A percentile compares a stretch with the other conserved stretches of the same genome.
These are phyloP conservation scores for Strigops habroptila DNA, from an alignment of 2,113 vertebrate genomes.

Conservation along the genomic window DNA sequence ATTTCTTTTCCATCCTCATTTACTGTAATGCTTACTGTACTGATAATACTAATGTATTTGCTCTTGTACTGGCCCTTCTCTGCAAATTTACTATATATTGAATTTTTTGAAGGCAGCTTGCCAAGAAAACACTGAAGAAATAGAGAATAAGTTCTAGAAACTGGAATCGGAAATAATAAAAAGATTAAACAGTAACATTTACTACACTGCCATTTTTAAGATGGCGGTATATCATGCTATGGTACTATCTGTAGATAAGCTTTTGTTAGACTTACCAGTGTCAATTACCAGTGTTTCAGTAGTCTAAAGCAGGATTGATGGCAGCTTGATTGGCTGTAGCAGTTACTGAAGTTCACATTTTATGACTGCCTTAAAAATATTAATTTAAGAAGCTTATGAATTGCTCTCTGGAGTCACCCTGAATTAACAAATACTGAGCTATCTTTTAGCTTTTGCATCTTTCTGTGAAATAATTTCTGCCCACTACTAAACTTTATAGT, in stretches of 20 bases:
- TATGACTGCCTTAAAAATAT: conserved; percentile 61
- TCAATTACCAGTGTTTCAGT: conserved; percentile 32
- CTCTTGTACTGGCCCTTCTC: background rate
- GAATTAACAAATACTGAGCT: conserved; percentile 49
- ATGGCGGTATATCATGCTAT: background rate
- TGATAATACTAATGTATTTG: background rate
- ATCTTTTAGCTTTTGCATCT: background rate
- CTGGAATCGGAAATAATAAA: background rate
- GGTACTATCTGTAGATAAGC: conserved; percentile 9
- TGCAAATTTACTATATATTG: background rate
- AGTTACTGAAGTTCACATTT: conserved; percentile 63
- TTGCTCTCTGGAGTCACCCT: conserved; percentile 37
- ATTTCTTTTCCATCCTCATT: background rate
- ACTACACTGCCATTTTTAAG: background rate
- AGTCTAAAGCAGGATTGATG: conserved; percentile 28
- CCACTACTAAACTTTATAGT: background rate
- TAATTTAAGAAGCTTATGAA: conserved; percentile 60
- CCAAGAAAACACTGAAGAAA: background rate
- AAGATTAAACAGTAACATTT: background rate
- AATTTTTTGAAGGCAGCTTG: background rate
- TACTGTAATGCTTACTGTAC: background rate
- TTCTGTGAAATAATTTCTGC: background rate
- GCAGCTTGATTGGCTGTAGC: conserved; percentile 45
- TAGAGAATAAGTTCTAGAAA: background rate
- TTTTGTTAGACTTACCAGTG: conserved; percentile 34